Percentiles rank a stretch among this genome's conserved stretches.
Evolutionary conservation across 2,113 vertebrate genomes (phyloP).

Genomic region (Serinus canaria): DNA sequence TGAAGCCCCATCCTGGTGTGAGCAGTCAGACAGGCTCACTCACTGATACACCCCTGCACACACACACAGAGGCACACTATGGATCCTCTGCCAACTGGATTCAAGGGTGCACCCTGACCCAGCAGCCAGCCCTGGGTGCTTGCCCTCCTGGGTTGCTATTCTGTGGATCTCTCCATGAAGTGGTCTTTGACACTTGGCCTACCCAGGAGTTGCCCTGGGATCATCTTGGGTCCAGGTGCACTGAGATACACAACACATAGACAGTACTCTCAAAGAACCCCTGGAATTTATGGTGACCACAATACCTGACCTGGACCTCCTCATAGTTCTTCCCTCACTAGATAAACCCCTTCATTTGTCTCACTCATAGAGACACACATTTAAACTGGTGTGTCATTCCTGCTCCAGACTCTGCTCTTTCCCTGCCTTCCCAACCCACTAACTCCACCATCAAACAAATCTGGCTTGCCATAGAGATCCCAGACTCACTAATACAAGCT

Average conservation of each 20-base stretch:
- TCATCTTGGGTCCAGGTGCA: rapidly evolving
- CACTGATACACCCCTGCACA: neutral
- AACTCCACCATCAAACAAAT: neutral
- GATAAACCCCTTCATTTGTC: neutral
- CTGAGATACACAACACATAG: neutral
- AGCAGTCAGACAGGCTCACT: neutral
- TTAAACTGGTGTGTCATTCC: neutral
- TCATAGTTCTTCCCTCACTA: neutral
- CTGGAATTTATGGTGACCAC: neutral
- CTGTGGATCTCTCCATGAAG: neutral
- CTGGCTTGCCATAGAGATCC: neutral
- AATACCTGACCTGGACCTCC: neutral
- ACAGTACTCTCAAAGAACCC: neutral
- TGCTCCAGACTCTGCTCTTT: neutral
- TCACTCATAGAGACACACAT: neutral
- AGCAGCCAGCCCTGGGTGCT: neutral
- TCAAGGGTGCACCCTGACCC: neutral
- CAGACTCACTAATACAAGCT: neutral
- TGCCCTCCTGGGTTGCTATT: neutral
- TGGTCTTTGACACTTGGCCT: neutral
- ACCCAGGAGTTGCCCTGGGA: neutral
- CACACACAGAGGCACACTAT: neutral
- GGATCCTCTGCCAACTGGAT: neutral
- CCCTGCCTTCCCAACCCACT: neutral
- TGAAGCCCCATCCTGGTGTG: neutral